These are phyloP conservation scores for Troglohyphantes excavatus DNA, from an alignment of 2,888 invertebrate species.

Conservation along the genomic window DNA sequence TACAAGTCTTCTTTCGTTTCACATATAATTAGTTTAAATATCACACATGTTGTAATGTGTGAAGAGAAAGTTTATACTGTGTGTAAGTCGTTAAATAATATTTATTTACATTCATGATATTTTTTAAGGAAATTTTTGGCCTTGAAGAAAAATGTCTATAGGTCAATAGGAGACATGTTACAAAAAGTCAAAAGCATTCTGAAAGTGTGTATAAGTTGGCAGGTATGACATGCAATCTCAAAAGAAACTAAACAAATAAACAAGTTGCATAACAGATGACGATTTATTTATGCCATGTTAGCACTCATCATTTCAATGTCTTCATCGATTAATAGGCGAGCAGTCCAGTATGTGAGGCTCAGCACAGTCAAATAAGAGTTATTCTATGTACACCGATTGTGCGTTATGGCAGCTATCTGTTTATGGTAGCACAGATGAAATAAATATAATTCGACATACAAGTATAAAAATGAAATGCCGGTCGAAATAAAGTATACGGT, in stretches of 20 bases:
- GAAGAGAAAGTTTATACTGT: too few relatives aligned
- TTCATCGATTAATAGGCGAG: conserved; percentile 7
- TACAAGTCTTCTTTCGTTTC: too few relatives aligned
- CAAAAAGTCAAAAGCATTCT: too few relatives aligned
- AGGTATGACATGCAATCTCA: not conserved
- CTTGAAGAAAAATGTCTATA: too few relatives aligned
- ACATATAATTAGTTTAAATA: too few relatives aligned
- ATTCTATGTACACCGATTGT: conserved; percentile 71
- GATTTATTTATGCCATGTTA: conserved; percentile 18
- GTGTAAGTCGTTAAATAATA: too few relatives aligned
- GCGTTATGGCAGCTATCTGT: conserved; percentile 74
- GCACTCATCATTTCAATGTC: conserved; percentile 33
- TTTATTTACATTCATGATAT: too few relatives aligned
- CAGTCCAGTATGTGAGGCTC: conserved; percentile 35
- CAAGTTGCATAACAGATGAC: conserved; percentile 7
- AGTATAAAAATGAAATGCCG: conserved; percentile 33
- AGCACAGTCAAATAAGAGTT: conserved; percentile 62
- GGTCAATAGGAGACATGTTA: too few relatives aligned
- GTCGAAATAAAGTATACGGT: not conserved
- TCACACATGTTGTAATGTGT: too few relatives aligned
- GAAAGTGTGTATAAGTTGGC: too few relatives aligned
- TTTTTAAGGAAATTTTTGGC: too few relatives aligned
- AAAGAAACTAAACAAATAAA: not conserved
- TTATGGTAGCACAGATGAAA: conserved; percentile 63
- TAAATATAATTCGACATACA: conserved; percentile 41